Evolutionary conservation across 2,888 invertebrate genomes (phyloP), one percentile per base, ranked within the genome.

Genomic region (Sphaerophoria taeniata): DNA sequence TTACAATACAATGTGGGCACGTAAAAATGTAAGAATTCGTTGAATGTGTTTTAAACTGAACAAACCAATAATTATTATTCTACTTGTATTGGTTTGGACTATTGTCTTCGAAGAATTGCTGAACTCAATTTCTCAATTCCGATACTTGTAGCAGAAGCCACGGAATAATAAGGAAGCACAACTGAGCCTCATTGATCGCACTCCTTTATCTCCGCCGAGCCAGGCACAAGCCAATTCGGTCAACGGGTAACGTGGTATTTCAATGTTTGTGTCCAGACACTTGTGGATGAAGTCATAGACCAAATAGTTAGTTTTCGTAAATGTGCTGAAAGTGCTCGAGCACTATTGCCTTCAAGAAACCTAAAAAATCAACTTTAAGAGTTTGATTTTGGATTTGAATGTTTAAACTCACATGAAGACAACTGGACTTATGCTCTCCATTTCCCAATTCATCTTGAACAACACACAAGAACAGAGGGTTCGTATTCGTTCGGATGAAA

Each of bases 1-100:
- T n/a, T n/a, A n/a, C n/a, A n/a, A n/a, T n/a, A n/a, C n/a, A n/a
- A n/a, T n/a, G n/a, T n/a, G n/a, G n/a, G n/a, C n/a, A n/a, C n/a
- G n/a, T n/a, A n/a, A n/a, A n/a, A n/a, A n/a, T n/a, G n/a, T n/a
- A n/a, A n/a, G n/a, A n/a, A n/a, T n/a, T n/a, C n/a, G n/a, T n/a
- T n/a, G n/a, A n/a, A n/a, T n/a, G n/a, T n/a, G n/a, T n/a, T n/a
- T n/a, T n/a, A n/a, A n/a, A n/a, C n/a, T n/a, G n/a, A n/a, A n/a
- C n/a, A n/a, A n/a, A n/a, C n/a, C n/a, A n/a, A n/a, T n/a, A n/a
- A n/a, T n/a, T n/a, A n/a, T n/a, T n/a, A n/a, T 95, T 97, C 90
- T 98, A 98, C 90, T 97, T 97, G 98, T 98, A 99, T 92, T 99
- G 98, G 91, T 98, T 98, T 0, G 98, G 98, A 9, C 97, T 97